Percentiles rank a stretch among this genome's conserved stretches.
Evolutionary conservation across 2,888 invertebrate genomes (phyloP).

Genomic region (Ditula angustiorana): DNA sequence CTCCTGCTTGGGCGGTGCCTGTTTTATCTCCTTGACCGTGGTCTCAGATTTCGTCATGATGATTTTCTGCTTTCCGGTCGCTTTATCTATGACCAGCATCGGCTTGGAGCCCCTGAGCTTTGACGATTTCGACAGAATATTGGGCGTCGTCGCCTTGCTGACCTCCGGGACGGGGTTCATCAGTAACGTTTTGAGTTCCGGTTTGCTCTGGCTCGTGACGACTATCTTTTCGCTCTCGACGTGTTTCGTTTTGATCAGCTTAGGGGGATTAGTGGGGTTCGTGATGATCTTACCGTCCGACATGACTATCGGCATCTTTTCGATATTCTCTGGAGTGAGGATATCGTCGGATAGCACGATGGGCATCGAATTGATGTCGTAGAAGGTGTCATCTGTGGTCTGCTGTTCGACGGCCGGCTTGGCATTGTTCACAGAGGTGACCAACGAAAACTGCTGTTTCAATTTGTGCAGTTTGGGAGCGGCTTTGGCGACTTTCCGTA

Average conservation of each 20-base stretch:
- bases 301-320: slow-evolving; percentile 88
- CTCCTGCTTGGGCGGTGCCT: slow-evolving; percentile 46
- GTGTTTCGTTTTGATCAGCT: slow-evolving; percentile 67
- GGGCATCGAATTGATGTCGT: slow-evolving; percentile 92
- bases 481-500: slow-evolving; percentile 67
- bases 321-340: slow-evolving; percentile 88
- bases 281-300: slow-evolving; percentile 74
- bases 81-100: slow-evolving; percentile 78
- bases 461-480: slow-evolving; percentile 69
- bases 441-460: slow-evolving; percentile 66
- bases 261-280: slow-evolving; percentile 62
- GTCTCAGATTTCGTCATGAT: slow-evolving; percentile 75
- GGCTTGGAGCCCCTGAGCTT: slow-evolving; percentile 78
- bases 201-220: slow-evolving; percentile 59
- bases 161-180: slow-evolving; percentile 69
- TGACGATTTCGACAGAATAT: slow-evolving; percentile 79
- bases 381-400: slow-evolving; percentile 75
- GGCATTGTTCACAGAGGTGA: slow-evolving; percentile 57
- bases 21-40: slow-evolving; percentile 69
- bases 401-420: slow-evolving; percentile 49
- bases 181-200: slow-evolving; percentile 72
- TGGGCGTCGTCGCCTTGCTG: slow-evolving; percentile 74
- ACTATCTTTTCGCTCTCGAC: slow-evolving; percentile 67
- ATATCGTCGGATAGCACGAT: slow-evolving; percentile 90
- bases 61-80: slow-evolving; percentile 79